Percentiles rank a stretch among this genome's conserved stretches.
phyloP scores from a whole-genome alignment of 2,113 vertebrate genomes.

The Prolemur simus region DNA sequence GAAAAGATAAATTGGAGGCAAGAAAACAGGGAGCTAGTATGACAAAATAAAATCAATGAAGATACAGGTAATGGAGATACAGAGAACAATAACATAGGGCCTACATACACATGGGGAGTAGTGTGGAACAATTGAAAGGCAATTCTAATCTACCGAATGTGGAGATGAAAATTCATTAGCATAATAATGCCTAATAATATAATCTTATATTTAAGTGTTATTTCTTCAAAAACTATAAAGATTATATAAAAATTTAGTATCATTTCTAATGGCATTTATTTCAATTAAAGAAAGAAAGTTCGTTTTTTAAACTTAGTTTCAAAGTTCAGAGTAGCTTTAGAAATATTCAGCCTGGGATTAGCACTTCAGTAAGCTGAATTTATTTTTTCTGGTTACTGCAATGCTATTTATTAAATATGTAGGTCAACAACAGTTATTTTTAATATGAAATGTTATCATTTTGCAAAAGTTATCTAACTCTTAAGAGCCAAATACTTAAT shows the following conservation, averaged over 20 bases:
- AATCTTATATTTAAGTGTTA: no score
- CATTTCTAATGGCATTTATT: neutral
- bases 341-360: neutral
- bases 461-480: neutral
- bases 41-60: neutral
- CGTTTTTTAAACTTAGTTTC: neutral
- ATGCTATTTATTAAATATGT: neutral
- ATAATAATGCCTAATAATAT: neutral
- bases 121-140: neutral
- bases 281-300: neutral
- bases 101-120: neutral
- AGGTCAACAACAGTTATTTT: neutral
- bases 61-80: no score
- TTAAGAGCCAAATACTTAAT: neutral
- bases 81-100: neutral
- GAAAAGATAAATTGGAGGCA: neutral
- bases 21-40: neutral
- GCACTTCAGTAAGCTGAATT: neutral
- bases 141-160: neutral
- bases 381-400: neutral
- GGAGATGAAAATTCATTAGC: neutral
- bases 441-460: neutral
- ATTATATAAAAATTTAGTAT: neutral
- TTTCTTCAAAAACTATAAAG: neutral
- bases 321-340: neutral